Conservation (phyloP, 2,797 vertebrate species). For the Urosaurus nigricauda region DNA sequence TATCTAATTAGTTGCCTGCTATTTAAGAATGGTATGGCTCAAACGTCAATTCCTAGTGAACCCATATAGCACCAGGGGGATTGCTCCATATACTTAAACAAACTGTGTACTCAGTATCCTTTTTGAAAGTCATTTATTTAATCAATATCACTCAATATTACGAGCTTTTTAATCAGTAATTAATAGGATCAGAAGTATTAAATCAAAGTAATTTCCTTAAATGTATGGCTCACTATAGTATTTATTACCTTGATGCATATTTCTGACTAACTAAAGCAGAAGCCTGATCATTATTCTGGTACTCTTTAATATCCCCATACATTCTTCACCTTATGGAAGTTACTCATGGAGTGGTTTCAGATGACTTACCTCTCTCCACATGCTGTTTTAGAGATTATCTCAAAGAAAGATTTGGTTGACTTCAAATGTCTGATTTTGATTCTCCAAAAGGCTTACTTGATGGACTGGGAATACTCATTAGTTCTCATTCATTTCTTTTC, state of each 20-base stretch:
- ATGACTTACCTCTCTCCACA: background rate
- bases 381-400: background rate
- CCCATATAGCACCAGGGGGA: background rate
- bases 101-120: background rate
- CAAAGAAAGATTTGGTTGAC: background rate
- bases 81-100: background rate
- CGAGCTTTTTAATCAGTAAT: constrained; percentile 3
- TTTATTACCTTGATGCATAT: background rate
- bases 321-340: constrained; percentile 1
- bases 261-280: constrained; percentile 1
- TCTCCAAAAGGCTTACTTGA: background rate
- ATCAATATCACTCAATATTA: background rate
- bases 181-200: constrained; percentile 1
- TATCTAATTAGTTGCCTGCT: constrained; percentile 20
- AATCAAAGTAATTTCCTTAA: background rate
- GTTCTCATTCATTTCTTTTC: background rate
- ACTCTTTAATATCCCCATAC: background rate
- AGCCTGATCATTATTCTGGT: background rate
- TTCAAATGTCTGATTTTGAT: background rate
- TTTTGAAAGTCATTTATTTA: constrained; percentile 10
- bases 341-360: constrained; percentile 3
- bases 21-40: background rate
- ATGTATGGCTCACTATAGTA: background rate
- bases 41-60: constrained; percentile 26
- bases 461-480: background rate